A percentile compares a stretch with the other conserved stretches of the same genome.
Evolutionary conservation across 2,113 vertebrate species (phyloP).

Genomic region (Phyllostomus hastatus): DNA sequence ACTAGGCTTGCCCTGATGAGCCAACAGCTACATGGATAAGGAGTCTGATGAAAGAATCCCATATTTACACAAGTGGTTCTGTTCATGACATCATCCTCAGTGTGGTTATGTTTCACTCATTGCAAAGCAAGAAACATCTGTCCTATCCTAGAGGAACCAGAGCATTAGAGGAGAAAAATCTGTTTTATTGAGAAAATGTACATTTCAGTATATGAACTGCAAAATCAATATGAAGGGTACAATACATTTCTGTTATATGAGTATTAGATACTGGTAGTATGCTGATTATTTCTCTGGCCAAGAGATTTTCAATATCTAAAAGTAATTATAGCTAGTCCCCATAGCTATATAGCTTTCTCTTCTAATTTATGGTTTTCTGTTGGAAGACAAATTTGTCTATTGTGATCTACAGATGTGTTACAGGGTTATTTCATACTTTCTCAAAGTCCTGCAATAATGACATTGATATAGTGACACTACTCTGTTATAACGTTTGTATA

Average conservation of each 20-base stretch:
- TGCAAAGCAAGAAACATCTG: constrained; percentile 34
- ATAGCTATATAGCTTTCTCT: constrained; percentile 41
- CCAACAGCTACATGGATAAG: not conserved
- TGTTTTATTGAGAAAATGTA: constrained; percentile 9
- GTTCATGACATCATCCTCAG: not conserved
- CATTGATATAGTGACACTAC: constrained; percentile 83
- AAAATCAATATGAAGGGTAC: not conserved
- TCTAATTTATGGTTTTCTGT: constrained; percentile 60
- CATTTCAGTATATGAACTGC: not conserved
- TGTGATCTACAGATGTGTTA: constrained; percentile 61
- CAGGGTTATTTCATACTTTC: constrained; percentile 80
- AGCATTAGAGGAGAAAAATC: not conserved
- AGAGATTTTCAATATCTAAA: constrained; percentile 52
- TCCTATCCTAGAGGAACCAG: not conserved
- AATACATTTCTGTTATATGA: not conserved
- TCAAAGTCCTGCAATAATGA: constrained; percentile 80
- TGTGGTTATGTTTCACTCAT: not conserved
- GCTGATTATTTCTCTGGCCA: not conserved
- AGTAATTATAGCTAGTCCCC: constrained; percentile 34
- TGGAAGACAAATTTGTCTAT: constrained; percentile 66
- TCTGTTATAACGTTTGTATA: constrained; percentile 85
- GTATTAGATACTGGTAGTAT: not conserved
- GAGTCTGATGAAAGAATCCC: not conserved
- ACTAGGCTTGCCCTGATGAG: not conserved
- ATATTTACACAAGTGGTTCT: not conserved